These are phyloP conservation scores for Acinonyx jubatus DNA, from an alignment of 2,113 vertebrate genomes.

Conservation along the genomic window DNA sequence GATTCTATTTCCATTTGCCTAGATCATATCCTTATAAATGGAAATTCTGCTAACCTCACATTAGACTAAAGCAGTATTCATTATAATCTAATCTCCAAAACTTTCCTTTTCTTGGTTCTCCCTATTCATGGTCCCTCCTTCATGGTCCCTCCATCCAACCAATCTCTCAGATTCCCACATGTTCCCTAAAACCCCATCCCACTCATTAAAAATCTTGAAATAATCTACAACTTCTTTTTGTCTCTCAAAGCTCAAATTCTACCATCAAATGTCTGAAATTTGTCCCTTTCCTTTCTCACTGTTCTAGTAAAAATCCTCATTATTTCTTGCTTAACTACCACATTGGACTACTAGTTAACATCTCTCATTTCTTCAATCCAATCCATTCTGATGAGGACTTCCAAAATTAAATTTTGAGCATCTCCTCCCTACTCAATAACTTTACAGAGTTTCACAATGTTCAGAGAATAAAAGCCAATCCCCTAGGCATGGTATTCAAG, in stretches of 20 bases:
- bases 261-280: conserved; percentile 18
- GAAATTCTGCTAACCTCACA: not conserved
- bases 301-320: not conserved
- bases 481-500: not conserved
- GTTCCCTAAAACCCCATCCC: not conserved
- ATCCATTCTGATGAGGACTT: not conserved
- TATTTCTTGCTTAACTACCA: not conserved
- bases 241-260: conserved; percentile 14
- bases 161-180: not conserved
- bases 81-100: not conserved
- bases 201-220: conserved; percentile 26
- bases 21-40: not conserved
- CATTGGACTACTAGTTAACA: not conserved
- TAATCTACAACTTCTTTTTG: not conserved
- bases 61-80: not conserved
- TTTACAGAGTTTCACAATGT: not conserved
- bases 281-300: not conserved
- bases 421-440: not conserved
- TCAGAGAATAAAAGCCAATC: not conserved
- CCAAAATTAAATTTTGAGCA: conserved; percentile 3
- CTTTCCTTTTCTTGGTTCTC: not conserved
- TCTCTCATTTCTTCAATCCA: not conserved
- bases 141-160: not conserved
- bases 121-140: not conserved
- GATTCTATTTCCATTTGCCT: not conserved